Evolutionary conservation across 2,797 vertebrate species (phyloP), one percentile per base, ranked within the genome.

Genomic region (Novumbra hubbsi): DNA sequence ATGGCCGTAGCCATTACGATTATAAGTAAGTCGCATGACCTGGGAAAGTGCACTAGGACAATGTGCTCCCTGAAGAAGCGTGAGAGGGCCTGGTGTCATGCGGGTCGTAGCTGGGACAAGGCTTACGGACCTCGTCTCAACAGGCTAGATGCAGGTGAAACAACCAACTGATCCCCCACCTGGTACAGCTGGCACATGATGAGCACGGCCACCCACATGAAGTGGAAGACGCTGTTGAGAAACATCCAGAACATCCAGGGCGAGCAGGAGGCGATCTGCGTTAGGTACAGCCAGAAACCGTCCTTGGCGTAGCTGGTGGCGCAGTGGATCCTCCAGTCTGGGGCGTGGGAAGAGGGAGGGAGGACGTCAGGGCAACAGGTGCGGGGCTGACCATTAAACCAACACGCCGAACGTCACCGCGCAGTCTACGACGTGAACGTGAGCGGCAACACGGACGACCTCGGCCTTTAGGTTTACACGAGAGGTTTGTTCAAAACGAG

Each of bases 241-340:
- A 99, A 99, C 98, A 99, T 99, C 98, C 98, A 99, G 86, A 99
- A 99, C 95, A 99, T 97, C 98, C 98, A 99, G 0, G 98, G 96
- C 1, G 98, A 99, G 87, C 96, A 99, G 55, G 96, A 96, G 76
- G 97, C 97, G 73, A 99, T 97, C 86, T 99, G 96, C 34, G 97
- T 98, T 84, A 99, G 84, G 0, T 98, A 99, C 9, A 96, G 94
- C 98, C 98, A 99, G 86, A 99, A 96, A 9, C 98, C 98, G 64
- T 99, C 98, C 91, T 95, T 96, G 68, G 93, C 86, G 0, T 99
- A 99, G 67, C 83, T 97, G 85, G 96, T 98, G 86, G 95, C 92
- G 81, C 98, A 99, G 87, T 98, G 97, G 82, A 98, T 92, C 79
- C 95, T 95, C 98, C 98, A 99, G 89, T 99, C 98, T 99, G 88